These are phyloP conservation scores for Drosophila anomalata DNA, from an alignment of 2,888 invertebrate species.

Conservation along the genomic window DNA sequence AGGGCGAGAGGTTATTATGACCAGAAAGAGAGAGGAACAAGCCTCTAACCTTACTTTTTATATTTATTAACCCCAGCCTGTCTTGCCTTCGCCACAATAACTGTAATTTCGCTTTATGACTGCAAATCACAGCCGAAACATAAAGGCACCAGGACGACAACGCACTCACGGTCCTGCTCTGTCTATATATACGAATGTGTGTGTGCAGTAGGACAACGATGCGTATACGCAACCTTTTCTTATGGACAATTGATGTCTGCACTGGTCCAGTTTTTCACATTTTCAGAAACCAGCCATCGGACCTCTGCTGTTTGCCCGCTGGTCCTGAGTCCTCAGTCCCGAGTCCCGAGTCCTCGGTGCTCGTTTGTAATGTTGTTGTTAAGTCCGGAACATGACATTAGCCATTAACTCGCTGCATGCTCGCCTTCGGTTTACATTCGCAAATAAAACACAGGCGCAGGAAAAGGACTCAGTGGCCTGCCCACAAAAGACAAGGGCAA, in stretches of 20 bases:
- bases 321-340: conserved; percentile 40
- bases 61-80: conserved; percentile 74
- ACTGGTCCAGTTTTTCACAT: conserved; percentile 30
- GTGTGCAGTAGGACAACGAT: conserved; percentile 43
- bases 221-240: conserved; percentile 80
- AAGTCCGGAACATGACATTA: conserved; percentile 80
- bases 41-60: conserved; percentile 68
- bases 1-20: conserved; percentile 27
- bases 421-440: conserved; percentile 78
- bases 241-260: conserved; percentile 78
- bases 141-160: conserved; percentile 59
- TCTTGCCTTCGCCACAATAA: conserved; percentile 66
- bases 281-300: conserved; percentile 22
- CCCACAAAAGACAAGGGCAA: conserved; percentile 45
- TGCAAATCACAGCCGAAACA: conserved; percentile 78
- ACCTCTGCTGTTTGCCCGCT: conserved; percentile 66
- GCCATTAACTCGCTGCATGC: conserved; percentile 81
- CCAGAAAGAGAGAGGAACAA: conserved; percentile 14
- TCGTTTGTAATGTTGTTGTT: conserved; percentile 77
- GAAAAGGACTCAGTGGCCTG: conserved; percentile 23
- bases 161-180: conserved; percentile 20
- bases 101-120: conserved; percentile 80
- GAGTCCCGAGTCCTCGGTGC: conserved; percentile 33
- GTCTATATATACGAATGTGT: background rate
- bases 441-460: conserved; percentile 76